Percentiles rank a stretch among this genome's conserved stretches.
phyloP scores from a whole-genome alignment of 2,113 vertebrate genomes.

The Antigone vipio region DNA sequence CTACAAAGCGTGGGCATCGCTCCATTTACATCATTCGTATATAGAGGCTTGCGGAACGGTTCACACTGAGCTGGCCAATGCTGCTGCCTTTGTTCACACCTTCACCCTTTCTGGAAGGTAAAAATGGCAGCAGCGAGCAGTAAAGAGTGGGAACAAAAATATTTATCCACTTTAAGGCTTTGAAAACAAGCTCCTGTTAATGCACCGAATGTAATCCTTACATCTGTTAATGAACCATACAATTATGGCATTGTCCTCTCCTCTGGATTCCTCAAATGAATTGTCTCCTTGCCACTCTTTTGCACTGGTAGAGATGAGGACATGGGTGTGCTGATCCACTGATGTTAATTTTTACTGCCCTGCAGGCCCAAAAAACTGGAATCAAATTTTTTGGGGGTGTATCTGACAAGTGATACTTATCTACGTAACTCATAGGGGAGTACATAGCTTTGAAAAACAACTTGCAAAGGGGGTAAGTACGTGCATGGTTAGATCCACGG shows the following conservation, averaged over 20 bases:
- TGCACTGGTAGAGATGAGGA: not conserved
- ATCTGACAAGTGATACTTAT: not conserved
- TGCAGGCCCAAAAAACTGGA: not conserved
- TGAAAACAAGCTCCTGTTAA: not conserved
- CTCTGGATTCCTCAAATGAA: not conserved
- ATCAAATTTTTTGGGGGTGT: rapidly evolving
- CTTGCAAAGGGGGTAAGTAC: rapidly evolving
- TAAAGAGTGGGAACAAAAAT: not conserved
- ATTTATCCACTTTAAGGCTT: not conserved
- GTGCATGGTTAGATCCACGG: rapidly evolving
- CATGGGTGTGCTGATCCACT: rapidly evolving
- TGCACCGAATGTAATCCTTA: not conserved
- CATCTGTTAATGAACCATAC: not conserved
- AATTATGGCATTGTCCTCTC: not conserved
- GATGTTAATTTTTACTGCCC: not conserved
- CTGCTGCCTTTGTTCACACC: not conserved
- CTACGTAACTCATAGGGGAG: rapidly evolving
- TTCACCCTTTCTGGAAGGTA: not conserved
- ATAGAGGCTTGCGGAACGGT: not conserved
- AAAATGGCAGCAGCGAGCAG: not conserved
- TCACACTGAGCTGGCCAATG: not conserved
- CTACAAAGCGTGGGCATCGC: not conserved
- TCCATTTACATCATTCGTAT: rapidly evolving
- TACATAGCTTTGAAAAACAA: not conserved
- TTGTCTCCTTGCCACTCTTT: not conserved